Evolutionary conservation across 2,888 invertebrate genomes (phyloP).

Genomic region (Chromoteleia sp.): DNA sequence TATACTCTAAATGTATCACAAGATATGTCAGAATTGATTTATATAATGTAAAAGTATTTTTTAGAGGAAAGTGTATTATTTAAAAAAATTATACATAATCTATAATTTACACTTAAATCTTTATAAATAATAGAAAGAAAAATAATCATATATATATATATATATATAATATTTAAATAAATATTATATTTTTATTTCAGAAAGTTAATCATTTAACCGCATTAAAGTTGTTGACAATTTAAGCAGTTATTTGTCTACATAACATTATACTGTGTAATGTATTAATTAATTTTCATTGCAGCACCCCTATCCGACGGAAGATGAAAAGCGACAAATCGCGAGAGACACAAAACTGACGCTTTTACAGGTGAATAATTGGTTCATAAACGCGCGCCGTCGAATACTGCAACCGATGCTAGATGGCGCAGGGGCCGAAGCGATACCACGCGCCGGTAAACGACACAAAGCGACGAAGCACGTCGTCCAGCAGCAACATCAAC

Average conservation of each 20-base stretch:
- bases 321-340: constrained; percentile 95
- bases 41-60: no score
- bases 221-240: no score
- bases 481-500: constrained; percentile 72
- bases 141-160: background rate
- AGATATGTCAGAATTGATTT: no score
- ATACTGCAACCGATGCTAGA: constrained; percentile 97
- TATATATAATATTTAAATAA: background rate
- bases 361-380: constrained; percentile 96
- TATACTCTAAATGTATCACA: no score
- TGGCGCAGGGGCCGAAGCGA: constrained; percentile 86
- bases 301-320: constrained; percentile 98
- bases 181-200: no score
- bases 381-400: constrained; percentile 96
- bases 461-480: constrained; percentile 85
- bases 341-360: constrained; percentile 95
- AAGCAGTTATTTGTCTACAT: no score
- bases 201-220: no score
- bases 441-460: constrained; percentile 81
- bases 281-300: constrained; percentile 82
- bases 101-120: no score
- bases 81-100: no score
- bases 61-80: no score
- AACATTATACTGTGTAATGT: no score
- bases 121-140: background rate